Percentiles rank a stretch among this genome's conserved stretches.
Conservation (phyloP, 2,113 vertebrate genomes). For the Mustela lutreola region DNA sequence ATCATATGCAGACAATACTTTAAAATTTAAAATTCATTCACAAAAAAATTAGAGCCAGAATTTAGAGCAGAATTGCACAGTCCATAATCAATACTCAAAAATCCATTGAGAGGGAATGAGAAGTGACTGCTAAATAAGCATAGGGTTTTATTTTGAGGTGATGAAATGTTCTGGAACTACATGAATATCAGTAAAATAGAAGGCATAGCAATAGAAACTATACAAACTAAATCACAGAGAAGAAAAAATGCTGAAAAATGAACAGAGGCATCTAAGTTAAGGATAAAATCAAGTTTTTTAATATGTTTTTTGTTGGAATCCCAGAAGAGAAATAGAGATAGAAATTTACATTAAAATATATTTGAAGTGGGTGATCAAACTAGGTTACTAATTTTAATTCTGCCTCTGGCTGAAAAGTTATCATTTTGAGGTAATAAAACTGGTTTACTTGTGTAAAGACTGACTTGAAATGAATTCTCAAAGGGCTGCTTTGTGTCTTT, state of each 20-base stretch:
- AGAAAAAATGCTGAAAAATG: not conserved
- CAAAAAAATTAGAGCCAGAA: not conserved
- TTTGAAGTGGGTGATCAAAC: not conserved
- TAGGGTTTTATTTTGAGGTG: not conserved
- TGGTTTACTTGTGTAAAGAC: not conserved
- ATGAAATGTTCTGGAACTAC: not conserved
- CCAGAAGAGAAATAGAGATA: not conserved
- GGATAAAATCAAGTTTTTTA: not conserved
- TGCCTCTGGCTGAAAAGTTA: not conserved
- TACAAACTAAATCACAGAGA: not conserved
- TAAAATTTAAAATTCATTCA: not conserved
- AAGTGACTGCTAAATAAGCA: not conserved
- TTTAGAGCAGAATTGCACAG: not conserved
- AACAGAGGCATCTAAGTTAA: not conserved
- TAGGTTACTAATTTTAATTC: not conserved
- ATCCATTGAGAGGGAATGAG: not conserved
- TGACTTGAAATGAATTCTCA: constrained; percentile 1
- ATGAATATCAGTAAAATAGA: not conserved
- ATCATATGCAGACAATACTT: not conserved
- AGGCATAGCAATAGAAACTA: not conserved
- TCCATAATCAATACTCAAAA: not conserved
- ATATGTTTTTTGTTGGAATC: not conserved
- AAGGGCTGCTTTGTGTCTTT: not conserved
- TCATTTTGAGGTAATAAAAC: not conserved
- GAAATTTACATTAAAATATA: not conserved